Evolutionary conservation across 2,797 vertebrate species (phyloP).

Genomic region (Melanitta fusca): DNA sequence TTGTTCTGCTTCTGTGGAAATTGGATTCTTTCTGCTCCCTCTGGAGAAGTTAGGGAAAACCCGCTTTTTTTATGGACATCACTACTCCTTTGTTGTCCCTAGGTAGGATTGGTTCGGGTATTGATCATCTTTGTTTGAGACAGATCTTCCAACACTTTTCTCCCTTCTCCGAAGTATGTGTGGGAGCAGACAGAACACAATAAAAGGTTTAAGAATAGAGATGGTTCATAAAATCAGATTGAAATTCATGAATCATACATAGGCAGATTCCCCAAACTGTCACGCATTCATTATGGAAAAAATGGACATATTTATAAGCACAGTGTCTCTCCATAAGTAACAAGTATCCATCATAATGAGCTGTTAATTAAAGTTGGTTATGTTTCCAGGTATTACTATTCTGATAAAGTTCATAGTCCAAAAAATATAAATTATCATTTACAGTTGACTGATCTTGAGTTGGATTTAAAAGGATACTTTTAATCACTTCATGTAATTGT

Average conservation of each 20-base stretch:
- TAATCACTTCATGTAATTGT: background rate
- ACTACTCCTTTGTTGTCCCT: background rate
- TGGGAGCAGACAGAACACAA: background rate
- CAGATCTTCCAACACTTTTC: background rate
- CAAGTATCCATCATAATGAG: constrained; percentile 20
- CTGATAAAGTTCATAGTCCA: background rate
- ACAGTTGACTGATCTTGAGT: background rate
- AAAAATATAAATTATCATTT: background rate
- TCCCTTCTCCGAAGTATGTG: background rate
- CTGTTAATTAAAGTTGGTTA: constrained; percentile 15
- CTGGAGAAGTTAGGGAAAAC: background rate
- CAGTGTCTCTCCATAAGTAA: background rate
- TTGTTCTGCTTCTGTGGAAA: background rate
- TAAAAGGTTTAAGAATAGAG: background rate
- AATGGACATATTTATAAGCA: background rate
- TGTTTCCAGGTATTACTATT: background rate
- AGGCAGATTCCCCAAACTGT: background rate
- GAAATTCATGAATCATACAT: background rate
- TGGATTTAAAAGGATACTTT: constrained; percentile 21
- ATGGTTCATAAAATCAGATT: background rate
- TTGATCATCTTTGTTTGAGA: background rate
- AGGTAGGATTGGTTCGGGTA: background rate
- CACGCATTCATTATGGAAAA: background rate
- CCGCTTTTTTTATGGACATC: background rate
- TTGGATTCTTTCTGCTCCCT: background rate